Evolutionary conservation across 2,113 vertebrate genomes (phyloP).

Genomic region (Acinonyx jubatus): DNA sequence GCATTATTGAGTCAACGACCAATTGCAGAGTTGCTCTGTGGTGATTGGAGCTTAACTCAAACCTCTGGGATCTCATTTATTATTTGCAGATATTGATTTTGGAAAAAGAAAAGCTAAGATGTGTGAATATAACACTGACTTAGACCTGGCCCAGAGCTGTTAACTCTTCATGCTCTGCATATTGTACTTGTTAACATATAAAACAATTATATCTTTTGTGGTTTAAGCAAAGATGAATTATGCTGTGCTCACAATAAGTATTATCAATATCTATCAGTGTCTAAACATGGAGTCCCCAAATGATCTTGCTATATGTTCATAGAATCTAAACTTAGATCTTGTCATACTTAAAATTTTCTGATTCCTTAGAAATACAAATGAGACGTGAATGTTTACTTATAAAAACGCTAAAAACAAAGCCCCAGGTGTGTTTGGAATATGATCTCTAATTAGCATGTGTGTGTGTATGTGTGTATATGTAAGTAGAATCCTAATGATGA

Average conservation of each 20-base stretch:
- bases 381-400: background rate
- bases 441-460: background rate
- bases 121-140: constrained; percentile 90
- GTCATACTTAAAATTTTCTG: constrained; percentile 36
- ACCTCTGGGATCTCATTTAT: constrained; percentile 98
- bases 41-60: constrained; percentile 91
- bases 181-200: constrained; percentile 60
- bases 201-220: constrained; percentile 64
- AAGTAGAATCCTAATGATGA: background rate
- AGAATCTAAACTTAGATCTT: constrained; percentile 39
- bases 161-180: constrained; percentile 88
- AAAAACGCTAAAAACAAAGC: background rate
- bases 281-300: constrained; percentile 25
- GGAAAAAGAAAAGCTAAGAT: constrained; percentile 89
- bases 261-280: constrained; percentile 50
- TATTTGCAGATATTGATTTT: constrained; percentile 99
- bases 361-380: constrained; percentile 49
- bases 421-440: background rate
- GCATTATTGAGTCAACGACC: constrained; percentile 95
- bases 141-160: constrained; percentile 89
- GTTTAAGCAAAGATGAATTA: constrained; percentile 65
- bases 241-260: constrained; percentile 68
- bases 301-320: background rate
- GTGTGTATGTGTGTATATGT: background rate
- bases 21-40: constrained; percentile 91